Conservation (phyloP, 2,888 invertebrate genomes). For the Pomacea canaliculata region DNA sequence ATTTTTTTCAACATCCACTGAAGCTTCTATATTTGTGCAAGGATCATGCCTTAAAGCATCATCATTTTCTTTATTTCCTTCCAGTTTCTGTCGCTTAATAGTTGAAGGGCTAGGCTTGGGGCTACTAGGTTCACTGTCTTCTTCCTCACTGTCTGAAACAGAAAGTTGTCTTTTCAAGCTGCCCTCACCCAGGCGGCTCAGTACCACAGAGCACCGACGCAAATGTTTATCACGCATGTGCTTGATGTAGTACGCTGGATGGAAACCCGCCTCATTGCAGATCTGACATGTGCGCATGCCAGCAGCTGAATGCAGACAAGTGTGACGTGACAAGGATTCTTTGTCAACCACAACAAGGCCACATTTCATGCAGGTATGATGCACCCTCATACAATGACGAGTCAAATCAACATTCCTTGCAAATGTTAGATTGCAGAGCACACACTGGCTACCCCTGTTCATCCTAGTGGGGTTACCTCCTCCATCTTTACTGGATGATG, state of each 20-base stretch:
- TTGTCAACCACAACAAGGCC: conserved; percentile 60
- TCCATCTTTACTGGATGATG: neutral
- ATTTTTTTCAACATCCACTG: conserved; percentile 11
- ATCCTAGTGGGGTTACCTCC: conserved; percentile 21
- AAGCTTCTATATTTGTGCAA: conserved; percentile 15
- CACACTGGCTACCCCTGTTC: conserved; percentile 55
- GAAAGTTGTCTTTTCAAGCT: conserved; percentile 16
- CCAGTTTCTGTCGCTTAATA: conserved; percentile 3
- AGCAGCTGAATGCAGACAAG: conserved; percentile 47
- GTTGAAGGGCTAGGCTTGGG: neutral
- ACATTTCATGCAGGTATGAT: conserved; percentile 60
- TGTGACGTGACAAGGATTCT: conserved; percentile 49
- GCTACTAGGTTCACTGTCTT: neutral
- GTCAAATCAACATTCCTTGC: conserved; percentile 60
- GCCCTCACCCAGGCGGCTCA: conserved; percentile 19
- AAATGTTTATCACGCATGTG: conserved; percentile 50
- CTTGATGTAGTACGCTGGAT: conserved; percentile 47
- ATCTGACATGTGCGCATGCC: conserved; percentile 48
- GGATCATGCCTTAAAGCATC: neutral
- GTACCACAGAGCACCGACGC: conserved; percentile 49
- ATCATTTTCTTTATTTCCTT: neutral
- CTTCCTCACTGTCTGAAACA: conserved; percentile 21
- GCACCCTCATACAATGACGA: conserved; percentile 57
- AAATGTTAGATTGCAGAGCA: conserved; percentile 60
- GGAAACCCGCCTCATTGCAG: conserved; percentile 49